A percentile compares a stretch with the other conserved stretches of the same genome.
Evolutionary conservation across 2,888 invertebrate species (phyloP).

Genomic region (Sarcophaga carnaria): DNA sequence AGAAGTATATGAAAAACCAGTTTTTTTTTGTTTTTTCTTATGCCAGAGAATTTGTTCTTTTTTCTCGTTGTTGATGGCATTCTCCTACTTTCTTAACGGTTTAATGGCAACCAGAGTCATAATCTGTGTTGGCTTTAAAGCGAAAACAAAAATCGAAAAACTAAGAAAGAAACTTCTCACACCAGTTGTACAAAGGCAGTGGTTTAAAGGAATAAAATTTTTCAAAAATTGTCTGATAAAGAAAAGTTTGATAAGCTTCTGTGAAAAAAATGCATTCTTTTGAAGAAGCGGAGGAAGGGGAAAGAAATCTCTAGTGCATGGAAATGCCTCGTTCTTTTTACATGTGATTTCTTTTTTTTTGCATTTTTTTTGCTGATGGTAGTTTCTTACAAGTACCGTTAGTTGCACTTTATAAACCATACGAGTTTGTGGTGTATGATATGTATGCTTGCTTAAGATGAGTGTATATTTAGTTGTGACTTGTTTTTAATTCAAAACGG

Average conservation of each 20-base stretch:
- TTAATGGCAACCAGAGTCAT: constrained; percentile 45
- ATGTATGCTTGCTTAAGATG: not conserved
- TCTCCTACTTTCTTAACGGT: constrained; percentile 50
- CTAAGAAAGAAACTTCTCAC: not conserved
- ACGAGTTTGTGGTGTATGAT: not conserved
- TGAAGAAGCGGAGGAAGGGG: not conserved
- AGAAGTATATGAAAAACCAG: constrained; percentile 34
- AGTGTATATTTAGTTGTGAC: not conserved
- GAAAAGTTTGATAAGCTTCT: not conserved
- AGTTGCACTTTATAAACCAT: constrained; percentile 54
- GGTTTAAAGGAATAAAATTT: constrained; percentile 7
- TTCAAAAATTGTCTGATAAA: not conserved
- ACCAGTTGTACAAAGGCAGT: not conserved
- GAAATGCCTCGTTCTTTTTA: not conserved
- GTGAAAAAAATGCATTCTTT: not conserved
- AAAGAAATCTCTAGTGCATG: not conserved
- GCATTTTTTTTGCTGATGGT: constrained; percentile 23
- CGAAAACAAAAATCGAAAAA: constrained; percentile 20
- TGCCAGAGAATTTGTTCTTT: constrained; percentile 5
- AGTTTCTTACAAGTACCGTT: constrained; percentile 48
- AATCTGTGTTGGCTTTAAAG: constrained; percentile 56
- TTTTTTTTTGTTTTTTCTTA: constrained; percentile 47
- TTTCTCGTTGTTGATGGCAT: not conserved
- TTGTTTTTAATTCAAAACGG: constrained; percentile 32
- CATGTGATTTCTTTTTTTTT: not conserved